These are phyloP conservation scores for Malthinus seriepunctatus DNA, from an alignment of 2,888 invertebrate genomes.

Conservation along the genomic window DNA sequence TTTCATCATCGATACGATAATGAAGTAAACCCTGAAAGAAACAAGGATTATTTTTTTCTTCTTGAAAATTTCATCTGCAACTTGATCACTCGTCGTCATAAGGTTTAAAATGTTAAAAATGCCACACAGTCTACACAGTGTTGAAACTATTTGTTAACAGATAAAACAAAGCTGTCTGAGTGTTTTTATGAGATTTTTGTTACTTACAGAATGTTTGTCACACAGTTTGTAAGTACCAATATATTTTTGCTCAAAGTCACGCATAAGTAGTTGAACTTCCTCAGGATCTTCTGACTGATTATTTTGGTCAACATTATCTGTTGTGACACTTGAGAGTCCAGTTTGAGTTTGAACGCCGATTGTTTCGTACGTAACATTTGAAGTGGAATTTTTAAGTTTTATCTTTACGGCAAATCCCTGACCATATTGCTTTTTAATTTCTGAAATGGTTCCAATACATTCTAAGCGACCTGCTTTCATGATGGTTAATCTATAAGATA, in stretches of 20 bases:
- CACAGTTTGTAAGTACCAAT: conserved; percentile 36
- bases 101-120: conserved; percentile 64
- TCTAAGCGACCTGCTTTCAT: conserved; percentile 81
- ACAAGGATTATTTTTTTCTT: no score
- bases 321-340: no score
- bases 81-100: conserved; percentile 73
- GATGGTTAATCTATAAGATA: conserved; percentile 74
- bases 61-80: conserved; percentile 62
- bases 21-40: conserved; percentile 38
- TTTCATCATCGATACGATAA: conserved; percentile 77
- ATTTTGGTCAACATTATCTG: no score
- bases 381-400: no score
- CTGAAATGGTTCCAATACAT: conserved; percentile 74
- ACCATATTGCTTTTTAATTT: no score
- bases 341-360: no score
- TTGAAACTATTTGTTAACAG: conserved; percentile 57
- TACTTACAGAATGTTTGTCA: conserved; percentile 48
- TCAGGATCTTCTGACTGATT: no score
- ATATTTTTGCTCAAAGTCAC: conserved; percentile 21
- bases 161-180: neutral
- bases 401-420: no score
- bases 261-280: conserved; percentile 7
- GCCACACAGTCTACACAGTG: conserved; percentile 61
- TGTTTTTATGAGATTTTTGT: no score
- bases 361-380: no score